phyloP scores from a whole-genome alignment of 2,888 invertebrate genomes.

The Barypeithes pellucidus region DNA sequence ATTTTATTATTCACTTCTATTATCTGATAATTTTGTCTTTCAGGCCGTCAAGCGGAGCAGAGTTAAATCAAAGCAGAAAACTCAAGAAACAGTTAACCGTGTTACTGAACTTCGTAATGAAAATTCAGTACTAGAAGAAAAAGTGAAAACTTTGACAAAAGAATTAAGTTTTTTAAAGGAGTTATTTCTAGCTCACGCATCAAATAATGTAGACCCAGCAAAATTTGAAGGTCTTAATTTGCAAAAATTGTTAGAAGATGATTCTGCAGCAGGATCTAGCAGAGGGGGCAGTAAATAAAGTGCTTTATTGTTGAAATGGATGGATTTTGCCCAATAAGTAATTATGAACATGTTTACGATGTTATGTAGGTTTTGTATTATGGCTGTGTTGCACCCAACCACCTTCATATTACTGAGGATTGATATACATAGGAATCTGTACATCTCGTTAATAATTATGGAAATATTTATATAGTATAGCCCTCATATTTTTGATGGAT shows the following conservation, averaged over 20 bases:
- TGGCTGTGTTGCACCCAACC: too few relatives aligned
- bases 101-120: conserved; percentile 85
- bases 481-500: too few relatives aligned
- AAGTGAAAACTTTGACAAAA: conserved; percentile 86
- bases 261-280: conserved; percentile 60
- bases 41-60: conserved; percentile 89
- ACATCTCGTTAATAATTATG: too few relatives aligned
- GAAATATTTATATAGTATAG: too few relatives aligned
- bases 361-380: too few relatives aligned
- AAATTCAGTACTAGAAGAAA: conserved; percentile 86
- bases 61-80: conserved; percentile 84
- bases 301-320: not conserved
- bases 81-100: conserved; percentile 83
- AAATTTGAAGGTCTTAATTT: conserved; percentile 76
- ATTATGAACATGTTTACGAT: too few relatives aligned
- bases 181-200: conserved; percentile 85
- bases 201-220: conserved; percentile 73
- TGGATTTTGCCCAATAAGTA: not conserved
- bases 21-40: conserved; percentile 53
- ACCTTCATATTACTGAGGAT: too few relatives aligned
- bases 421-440: too few relatives aligned
- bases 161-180: conserved; percentile 87
- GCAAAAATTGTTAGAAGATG: conserved; percentile 74
- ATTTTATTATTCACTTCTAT: not conserved
- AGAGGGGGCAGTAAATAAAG: conserved; percentile 37